Evolutionary conservation across 2,113 vertebrate species (phyloP).

Genomic region (Laticauda laticaudata): DNA sequence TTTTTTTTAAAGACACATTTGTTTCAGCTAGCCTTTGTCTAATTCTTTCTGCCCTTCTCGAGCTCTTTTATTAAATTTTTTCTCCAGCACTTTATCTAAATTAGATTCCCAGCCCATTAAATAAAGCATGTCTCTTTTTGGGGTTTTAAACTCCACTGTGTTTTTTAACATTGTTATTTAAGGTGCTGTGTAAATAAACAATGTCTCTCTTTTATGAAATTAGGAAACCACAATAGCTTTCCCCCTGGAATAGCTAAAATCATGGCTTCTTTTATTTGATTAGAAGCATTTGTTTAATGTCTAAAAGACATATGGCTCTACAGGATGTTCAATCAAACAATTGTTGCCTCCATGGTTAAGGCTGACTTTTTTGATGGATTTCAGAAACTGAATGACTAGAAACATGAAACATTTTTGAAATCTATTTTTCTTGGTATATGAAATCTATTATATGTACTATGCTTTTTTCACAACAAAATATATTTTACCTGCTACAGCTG

Average conservation of each 20-base stretch:
- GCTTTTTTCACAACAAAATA: not conserved
- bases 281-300: conserved; percentile 23
- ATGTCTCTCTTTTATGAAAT: not conserved
- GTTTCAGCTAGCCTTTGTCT: not conserved
- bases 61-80: not conserved
- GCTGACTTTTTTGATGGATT: not conserved
- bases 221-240: conserved; percentile 40
- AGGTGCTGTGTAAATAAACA: conserved; percentile 38
- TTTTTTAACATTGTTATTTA: conserved; percentile 32
- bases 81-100: not conserved
- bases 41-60: conserved; percentile 3
- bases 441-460: not conserved
- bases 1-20: conserved; percentile 2
- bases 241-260: conserved; percentile 24
- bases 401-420: conserved; percentile 6
- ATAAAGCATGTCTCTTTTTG: not conserved
- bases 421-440: not conserved
- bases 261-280: conserved; percentile 28
- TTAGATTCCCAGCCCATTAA: conserved; percentile 6
- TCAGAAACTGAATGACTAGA: not conserved
- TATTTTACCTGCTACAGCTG: not conserved
- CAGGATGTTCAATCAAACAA: conserved; percentile 35
- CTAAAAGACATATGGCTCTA: conserved; percentile 19
- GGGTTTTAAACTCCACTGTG: conserved; percentile 26
- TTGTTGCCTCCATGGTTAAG: conserved; percentile 1